Conservation (phyloP, 2,888 invertebrate genomes). For the Euclidia mi region DNA sequence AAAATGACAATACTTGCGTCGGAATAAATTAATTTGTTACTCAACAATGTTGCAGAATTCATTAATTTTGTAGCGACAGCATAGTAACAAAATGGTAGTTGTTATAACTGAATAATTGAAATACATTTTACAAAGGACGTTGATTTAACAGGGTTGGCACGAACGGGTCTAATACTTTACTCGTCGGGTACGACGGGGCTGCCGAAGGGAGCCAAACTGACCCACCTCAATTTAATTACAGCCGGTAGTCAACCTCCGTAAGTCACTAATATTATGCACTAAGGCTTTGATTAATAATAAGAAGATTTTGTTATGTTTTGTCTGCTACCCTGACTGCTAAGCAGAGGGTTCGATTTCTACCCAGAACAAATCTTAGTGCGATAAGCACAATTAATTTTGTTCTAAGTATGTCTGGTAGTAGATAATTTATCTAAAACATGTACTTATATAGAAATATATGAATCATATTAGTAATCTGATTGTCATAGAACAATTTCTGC, state of each 20-base stretch:
- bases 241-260: constrained; percentile 65
- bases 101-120: constrained; percentile 47
- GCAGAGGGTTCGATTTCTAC: too few species aligned
- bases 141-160: constrained; percentile 58
- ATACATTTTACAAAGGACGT: constrained; percentile 45
- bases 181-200: constrained; percentile 80
- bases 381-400: too few species aligned
- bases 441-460: too few species aligned
- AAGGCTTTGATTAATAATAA: too few species aligned
- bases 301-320: too few species aligned
- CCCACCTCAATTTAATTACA: constrained; percentile 73
- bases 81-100: constrained; percentile 43
- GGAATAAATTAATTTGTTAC: constrained; percentile 16
- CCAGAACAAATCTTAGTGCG: too few species aligned
- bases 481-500: too few species aligned
- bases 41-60: constrained; percentile 11
- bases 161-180: constrained; percentile 74
- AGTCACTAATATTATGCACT: too few species aligned
- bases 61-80: constrained; percentile 23
- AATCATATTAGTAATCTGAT: too few species aligned
- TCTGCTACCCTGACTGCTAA: too few species aligned
- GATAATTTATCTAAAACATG: too few species aligned
- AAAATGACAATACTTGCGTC: constrained; percentile 9
- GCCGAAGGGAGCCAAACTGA: constrained; percentile 75
- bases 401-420: too few species aligned